A percentile compares a stretch with the other conserved stretches of the same genome.
These are phyloP conservation scores for Hyppa rectilinea DNA, from an alignment of 2,888 invertebrate species.

Conservation along the genomic window DNA sequence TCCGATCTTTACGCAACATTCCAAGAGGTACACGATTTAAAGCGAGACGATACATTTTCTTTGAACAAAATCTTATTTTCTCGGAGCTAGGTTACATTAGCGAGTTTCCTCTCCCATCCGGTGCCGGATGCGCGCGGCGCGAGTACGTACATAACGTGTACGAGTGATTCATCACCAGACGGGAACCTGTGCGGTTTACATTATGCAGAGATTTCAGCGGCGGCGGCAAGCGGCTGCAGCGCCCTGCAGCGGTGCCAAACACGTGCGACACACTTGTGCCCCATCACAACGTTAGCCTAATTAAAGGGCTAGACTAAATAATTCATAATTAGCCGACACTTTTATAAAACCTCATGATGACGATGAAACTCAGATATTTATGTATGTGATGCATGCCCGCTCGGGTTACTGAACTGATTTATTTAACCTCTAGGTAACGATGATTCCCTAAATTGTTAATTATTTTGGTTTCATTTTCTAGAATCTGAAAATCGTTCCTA, in stretches of 20 bases:
- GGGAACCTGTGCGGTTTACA: slow-evolving; percentile 43
- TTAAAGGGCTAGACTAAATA: neutral
- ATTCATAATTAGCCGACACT: neutral
- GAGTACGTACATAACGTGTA: slow-evolving; percentile 31
- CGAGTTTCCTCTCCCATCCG: slow-evolving; percentile 32
- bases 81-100: slow-evolving; percentile 39
- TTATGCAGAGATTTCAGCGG: slow-evolving; percentile 26
- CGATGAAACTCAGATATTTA: neutral
- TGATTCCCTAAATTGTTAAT: neutral
- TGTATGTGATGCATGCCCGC: neutral
- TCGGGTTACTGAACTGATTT: neutral
- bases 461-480: neutral
- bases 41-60: slow-evolving; percentile 14
- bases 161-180: slow-evolving; percentile 49
- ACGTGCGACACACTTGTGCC: slow-evolving; percentile 13
- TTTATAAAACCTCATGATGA: neutral
- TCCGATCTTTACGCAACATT: neutral
- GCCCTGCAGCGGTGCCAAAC: slow-evolving; percentile 10
- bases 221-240: slow-evolving; percentile 6
- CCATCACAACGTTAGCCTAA: neutral
- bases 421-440: no score
- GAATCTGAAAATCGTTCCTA: neutral
- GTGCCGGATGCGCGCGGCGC: slow-evolving; percentile 22
- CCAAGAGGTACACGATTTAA: neutral
- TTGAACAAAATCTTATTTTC: slow-evolving; percentile 32